phyloP scores from a whole-genome alignment of 2,888 invertebrate genomes.

The Hypercompe scribonia region DNA sequence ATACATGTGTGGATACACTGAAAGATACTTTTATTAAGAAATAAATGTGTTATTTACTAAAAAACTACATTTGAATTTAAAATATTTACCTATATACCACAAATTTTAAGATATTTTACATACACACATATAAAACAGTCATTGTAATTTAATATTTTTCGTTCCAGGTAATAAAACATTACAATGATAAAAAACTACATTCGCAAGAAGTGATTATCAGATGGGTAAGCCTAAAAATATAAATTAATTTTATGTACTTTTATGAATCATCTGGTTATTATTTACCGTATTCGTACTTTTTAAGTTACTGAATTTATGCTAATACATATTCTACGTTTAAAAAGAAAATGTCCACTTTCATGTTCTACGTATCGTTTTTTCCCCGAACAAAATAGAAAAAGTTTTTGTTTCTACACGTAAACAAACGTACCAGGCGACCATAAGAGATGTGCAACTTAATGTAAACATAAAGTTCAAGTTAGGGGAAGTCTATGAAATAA shows the following conservation, averaged over 20 bases:
- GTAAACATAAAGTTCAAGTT: slow-evolving; percentile 14
- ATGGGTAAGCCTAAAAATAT: neutral
- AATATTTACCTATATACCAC: neutral
- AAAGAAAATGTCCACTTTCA: neutral
- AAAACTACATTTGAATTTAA: neutral
- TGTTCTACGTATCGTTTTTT: neutral
- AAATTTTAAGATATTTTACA: neutral
- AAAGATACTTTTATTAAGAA: neutral
- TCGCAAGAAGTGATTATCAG: neutral
- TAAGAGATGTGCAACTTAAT: slow-evolving; percentile 3
- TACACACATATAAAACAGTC: neutral
- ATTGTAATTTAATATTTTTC: neutral
- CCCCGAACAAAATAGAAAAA: slow-evolving; percentile 13
- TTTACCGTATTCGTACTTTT: neutral
- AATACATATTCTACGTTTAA: neutral
- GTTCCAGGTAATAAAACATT: slow-evolving; percentile 1
- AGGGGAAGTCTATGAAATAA: neutral
- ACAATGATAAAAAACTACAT: neutral
- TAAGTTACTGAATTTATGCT: neutral
- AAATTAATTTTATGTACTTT: neutral
- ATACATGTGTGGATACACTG: neutral
- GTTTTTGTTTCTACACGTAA: slow-evolving; percentile 24
- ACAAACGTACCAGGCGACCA: slow-evolving; percentile 30
- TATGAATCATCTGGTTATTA: neutral
- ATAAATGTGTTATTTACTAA: neutral